Percentiles rank a stretch among this genome's conserved stretches.
These are phyloP conservation scores for Larimichthys polyactis DNA, from an alignment of 2,113 vertebrate species.

Conservation along the genomic window DNA sequence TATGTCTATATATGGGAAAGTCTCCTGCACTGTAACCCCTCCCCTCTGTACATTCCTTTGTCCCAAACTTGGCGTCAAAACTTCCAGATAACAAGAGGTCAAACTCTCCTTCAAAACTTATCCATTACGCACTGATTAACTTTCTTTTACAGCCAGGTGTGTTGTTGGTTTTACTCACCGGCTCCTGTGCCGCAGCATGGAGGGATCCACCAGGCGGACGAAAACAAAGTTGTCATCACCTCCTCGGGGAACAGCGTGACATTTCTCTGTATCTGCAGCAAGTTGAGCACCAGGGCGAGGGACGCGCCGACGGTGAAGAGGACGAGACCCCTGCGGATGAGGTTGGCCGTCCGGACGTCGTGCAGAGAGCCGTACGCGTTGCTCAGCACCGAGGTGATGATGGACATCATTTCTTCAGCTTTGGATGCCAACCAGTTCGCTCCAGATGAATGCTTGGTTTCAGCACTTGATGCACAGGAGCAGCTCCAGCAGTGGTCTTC, in stretches of 20 bases:
- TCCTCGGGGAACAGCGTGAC: constrained; percentile 96
- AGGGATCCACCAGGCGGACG: constrained; percentile 98
- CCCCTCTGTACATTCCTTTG: constrained; percentile 53
- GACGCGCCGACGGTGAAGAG: constrained; percentile 94
- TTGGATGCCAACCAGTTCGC: constrained; percentile 83
- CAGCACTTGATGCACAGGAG: constrained; percentile 81
- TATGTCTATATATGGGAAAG: background rate
- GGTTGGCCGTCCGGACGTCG: constrained; percentile 84
- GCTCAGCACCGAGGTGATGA: constrained; percentile 82
- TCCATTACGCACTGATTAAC: background rate
- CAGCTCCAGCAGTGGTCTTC: constrained; percentile 91
- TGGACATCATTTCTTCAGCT: constrained; percentile 87
- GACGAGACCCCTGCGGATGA: constrained; percentile 92
- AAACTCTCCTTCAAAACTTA: background rate
- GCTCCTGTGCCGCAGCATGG: constrained; percentile 96
- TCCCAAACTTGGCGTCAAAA: constrained; percentile 47
- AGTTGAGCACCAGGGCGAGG: constrained; percentile 95
- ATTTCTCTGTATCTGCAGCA: constrained; percentile 95
- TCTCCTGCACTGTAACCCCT: background rate
- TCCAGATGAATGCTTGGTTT: constrained; percentile 71
- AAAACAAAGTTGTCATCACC: constrained; percentile 93
- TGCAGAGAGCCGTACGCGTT: constrained; percentile 80
- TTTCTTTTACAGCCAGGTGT: background rate
- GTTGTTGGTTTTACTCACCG: constrained; percentile 83
- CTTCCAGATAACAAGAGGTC: background rate